Evolutionary conservation across 1,140 invertebrate genomes (phyloP), one percentile per base, ranked within the genome.

Genomic region (Berghia stephanieae): DNA sequence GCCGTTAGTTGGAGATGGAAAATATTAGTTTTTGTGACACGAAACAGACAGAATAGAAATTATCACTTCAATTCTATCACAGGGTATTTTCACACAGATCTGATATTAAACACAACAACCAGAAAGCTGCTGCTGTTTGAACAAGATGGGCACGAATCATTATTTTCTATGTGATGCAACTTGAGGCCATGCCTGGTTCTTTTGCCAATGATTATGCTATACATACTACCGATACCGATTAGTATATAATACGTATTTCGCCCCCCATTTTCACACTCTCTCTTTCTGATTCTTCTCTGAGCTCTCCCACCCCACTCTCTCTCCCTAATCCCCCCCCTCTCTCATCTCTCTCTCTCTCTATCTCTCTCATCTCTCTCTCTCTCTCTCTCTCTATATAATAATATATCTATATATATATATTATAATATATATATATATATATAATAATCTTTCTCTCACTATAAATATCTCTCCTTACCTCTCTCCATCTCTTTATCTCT

Each of bases 401-500:
- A 31, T 21, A 31, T 66, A 36, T 27, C 31, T 3, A 18, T 27
- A 0, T 27, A 16, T 18, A 38, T 27, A 16, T 38, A 21, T 27
- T 66, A 27, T 24, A 31, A 38, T 27, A 4, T 0, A 10, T 66
- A 4, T 27, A 31, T 66, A 31, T 66, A 31, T 27, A 16, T 66
- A 10, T 66, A 31, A 8, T 5, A 5, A 31, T 66, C 60, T 66
- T 38, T 66, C 60, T 66, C 0, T 66, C 0, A 36, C 60, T 4
- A n/a, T 66, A 3, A 36, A 31, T n/a, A 31, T 27, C 5, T 38
- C 21, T 38, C 40, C 60, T 66, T 38, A 36, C 6, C 21, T 18
- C 94, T 94, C 38, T 94, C 94, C 34, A 95, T 95, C 95, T 96
- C 57, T 63, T 1, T 66, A 18, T 43, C 36, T 66, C 34, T 75